These are phyloP conservation scores for Mus caroli DNA, from an alignment of 2,797 vertebrate genomes.

Conservation along the genomic window DNA sequence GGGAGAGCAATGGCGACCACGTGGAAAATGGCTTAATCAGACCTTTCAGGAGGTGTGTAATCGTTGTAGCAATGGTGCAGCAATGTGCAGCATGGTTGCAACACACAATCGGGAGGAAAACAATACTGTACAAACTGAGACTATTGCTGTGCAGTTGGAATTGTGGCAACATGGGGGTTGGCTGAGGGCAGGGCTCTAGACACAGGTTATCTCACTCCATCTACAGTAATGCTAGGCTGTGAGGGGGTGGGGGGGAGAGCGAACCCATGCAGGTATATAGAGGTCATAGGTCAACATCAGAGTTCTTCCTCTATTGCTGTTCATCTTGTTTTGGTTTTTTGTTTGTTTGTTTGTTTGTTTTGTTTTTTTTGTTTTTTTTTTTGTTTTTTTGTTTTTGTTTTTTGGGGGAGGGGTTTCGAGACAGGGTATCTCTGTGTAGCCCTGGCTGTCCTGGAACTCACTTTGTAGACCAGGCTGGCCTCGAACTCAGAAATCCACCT, in stretches of 20 bases:
- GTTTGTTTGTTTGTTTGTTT: no score
- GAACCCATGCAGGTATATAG: background rate
- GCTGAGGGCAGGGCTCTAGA: background rate
- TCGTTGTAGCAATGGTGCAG: background rate
- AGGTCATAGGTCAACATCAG: background rate
- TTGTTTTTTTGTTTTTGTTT: no score
- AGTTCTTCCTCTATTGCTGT: background rate
- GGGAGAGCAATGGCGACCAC: background rate
- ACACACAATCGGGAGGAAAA: background rate
- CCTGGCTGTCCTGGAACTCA: no score
- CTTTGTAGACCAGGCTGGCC: no score
- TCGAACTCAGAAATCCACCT: no score
- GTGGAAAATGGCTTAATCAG: background rate
- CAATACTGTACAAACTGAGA: background rate
- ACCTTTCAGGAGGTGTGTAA: background rate
- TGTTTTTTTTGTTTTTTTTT: no score
- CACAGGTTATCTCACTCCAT: background rate
- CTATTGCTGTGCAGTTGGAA: background rate
- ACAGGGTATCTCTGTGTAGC: no score
- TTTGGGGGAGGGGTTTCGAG: no score
- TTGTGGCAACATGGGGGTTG: background rate
- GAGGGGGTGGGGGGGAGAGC: no score
- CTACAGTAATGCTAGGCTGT: background rate
- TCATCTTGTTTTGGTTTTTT: background rate
- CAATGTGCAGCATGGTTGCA: background rate